These are phyloP conservation scores for Meandrusa payeni DNA, from an alignment of 2,888 invertebrate species.

Conservation along the genomic window DNA sequence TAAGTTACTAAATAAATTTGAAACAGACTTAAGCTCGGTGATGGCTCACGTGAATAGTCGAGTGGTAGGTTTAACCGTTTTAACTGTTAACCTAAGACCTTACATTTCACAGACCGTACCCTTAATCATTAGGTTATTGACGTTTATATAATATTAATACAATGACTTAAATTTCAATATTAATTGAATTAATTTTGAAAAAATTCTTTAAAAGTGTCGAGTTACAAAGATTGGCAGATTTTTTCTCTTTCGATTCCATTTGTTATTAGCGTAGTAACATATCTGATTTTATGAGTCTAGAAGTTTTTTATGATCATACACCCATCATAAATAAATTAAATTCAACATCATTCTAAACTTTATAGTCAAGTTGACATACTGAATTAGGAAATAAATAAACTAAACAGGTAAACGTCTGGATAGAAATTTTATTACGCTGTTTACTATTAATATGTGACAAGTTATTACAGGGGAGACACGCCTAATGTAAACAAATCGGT, in stretches of 20 bases:
- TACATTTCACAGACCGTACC: too few species aligned
- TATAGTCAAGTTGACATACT: constrained; percentile 19
- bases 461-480: constrained; percentile 16
- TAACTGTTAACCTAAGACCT: too few species aligned
- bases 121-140: too few species aligned
- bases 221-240: constrained; percentile 15
- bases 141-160: too few species aligned
- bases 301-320: constrained; percentile 14
- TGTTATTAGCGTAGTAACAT: constrained; percentile 7
- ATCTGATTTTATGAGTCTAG: constrained; percentile 19
- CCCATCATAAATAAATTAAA: constrained; percentile 18
- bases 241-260: constrained; percentile 5
- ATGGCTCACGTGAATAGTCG: too few species aligned
- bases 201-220: too few species aligned
- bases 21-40: too few species aligned
- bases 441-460: constrained; percentile 21
- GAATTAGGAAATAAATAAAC: constrained; percentile 14
- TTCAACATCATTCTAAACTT: constrained; percentile 17
- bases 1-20: too few species aligned
- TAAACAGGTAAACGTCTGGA: constrained; percentile 8
- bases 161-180: too few species aligned
- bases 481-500: constrained; percentile 24
- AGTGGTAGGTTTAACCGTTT: too few species aligned
- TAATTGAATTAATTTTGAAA: too few species aligned
- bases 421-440: constrained; percentile 20